phyloP scores from a whole-genome alignment of 2,113 vertebrate genomes.

The Rhinogobius similis region DNA sequence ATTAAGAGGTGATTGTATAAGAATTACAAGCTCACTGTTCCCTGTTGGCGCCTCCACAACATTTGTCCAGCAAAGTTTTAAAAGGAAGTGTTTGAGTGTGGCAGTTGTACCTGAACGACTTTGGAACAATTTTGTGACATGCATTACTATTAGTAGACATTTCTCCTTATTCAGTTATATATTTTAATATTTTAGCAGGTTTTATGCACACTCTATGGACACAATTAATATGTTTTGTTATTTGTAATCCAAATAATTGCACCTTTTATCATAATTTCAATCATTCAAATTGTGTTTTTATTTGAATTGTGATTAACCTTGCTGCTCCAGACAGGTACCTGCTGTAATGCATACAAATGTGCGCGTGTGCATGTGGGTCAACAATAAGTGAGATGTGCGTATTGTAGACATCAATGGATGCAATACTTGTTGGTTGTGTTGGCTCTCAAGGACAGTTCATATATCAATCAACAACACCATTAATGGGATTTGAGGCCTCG shows the following conservation, averaged over 20 bases:
- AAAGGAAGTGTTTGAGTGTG: too few species aligned
- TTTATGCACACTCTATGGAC: too few species aligned
- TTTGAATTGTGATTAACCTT: too few species aligned
- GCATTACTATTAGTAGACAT: too few species aligned
- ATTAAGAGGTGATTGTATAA: background rate
- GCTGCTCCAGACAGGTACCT: too few species aligned
- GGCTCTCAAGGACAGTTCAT: constrained; percentile 55
- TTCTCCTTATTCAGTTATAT: too few species aligned
- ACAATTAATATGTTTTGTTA: background rate
- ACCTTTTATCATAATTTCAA: background rate
- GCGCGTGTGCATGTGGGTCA: background rate
- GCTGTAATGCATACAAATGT: too few species aligned
- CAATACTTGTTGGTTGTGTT: background rate
- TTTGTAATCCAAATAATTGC: background rate
- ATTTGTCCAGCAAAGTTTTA: background rate
- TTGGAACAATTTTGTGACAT: too few species aligned
- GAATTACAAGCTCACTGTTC: background rate
- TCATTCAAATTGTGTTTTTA: background rate
- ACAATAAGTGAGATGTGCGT: background rate
- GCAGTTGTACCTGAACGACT: too few species aligned
- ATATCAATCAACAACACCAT: background rate
- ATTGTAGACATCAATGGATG: background rate
- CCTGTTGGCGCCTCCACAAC: background rate
- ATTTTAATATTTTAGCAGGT: too few species aligned
- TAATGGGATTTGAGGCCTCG: background rate